Evolutionary conservation across 1,140 invertebrate species (phyloP), one percentile per base, ranked within the genome.

Genomic region (Goniozus legneri): DNA sequence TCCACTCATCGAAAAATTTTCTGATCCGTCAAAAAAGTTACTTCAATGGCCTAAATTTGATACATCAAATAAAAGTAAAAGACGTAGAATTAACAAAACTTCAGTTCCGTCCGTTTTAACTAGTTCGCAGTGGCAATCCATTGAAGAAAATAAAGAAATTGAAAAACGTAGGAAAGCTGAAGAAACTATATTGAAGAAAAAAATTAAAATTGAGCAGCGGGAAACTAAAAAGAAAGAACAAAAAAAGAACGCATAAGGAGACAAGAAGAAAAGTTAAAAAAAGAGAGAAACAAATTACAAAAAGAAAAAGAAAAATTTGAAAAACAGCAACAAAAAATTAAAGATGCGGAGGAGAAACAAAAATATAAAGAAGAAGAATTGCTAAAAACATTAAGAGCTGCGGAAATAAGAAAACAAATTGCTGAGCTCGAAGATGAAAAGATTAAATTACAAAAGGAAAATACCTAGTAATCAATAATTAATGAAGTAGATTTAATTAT

Each of bases 261-360:
- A 37, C n/a, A 3, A 3, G 6, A 2, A 19, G n/a, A 37, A 19
- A 37, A 37, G 20, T 37, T 40, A 13, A 13, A 22, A 13, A 40
- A 27, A 18, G 13, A 40, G 27, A 15, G 6, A 6, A 15, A 7
- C 8, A 6, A 15, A 27, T 10, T 24, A 12, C 21, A 14, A 12
- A 24, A 18, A 27, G 38, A 40, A 13, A 2, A 44, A 44, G 13
- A 44, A 18, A 36, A 21, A 22, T 24, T 44, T 2, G 8, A 18
- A 43, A 43, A 32, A 20, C 10, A 33, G 10, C 6, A 27, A 15
- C 7, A 32, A 20, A 12, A 32, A 31, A 8, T 43, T n/a, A 15
- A 39, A 16, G 12, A 30, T 20, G 16, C 24, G 18, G 15, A 12
- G 39, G 2, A 18, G 14, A 20, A 33, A 20, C 32, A 33, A 14